phyloP scores from a whole-genome alignment of 1,140 invertebrate genomes.

The Drosophila repleta region DNA sequence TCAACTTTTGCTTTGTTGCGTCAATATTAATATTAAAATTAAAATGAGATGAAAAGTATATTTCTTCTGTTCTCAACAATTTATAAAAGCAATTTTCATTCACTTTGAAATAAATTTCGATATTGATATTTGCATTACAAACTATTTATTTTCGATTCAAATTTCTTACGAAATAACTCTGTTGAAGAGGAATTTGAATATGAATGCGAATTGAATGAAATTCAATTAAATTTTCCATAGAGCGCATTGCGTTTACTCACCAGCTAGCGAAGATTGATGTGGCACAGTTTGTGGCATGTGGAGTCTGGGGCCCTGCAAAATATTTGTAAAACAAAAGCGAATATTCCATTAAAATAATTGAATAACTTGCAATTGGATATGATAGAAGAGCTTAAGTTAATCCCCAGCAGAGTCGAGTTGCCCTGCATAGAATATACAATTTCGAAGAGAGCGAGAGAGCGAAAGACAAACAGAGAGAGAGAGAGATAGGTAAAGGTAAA shows the following conservation, averaged over 20 bases:
- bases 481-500: constrained; percentile 31
- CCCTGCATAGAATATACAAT: background rate
- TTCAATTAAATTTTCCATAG: constrained; percentile 32
- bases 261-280: constrained; percentile 1
- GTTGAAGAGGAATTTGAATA: background rate
- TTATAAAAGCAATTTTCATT: background rate
- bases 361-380: constrained; percentile 70
- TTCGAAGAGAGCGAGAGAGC: background rate
- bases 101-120: too few species aligned
- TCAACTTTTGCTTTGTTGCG: too few species aligned
- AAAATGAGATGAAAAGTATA: background rate
- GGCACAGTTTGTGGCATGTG: background rate
- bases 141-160: background rate
- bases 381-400: constrained; percentile 74
- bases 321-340: constrained; percentile 42
- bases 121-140: too few species aligned
- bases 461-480: too few species aligned
- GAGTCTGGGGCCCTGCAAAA: background rate
- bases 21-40: too few species aligned
- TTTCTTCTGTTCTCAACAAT: background rate
- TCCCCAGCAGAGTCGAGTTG: constrained; percentile 25
- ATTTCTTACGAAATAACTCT: background rate
- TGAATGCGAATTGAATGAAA: background rate
- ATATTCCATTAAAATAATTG: constrained; percentile 79
- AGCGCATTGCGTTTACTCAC: constrained; percentile 51